Conservation (phyloP, 2,888 invertebrate genomes). For the Epistrophe grossulariae region DNA sequence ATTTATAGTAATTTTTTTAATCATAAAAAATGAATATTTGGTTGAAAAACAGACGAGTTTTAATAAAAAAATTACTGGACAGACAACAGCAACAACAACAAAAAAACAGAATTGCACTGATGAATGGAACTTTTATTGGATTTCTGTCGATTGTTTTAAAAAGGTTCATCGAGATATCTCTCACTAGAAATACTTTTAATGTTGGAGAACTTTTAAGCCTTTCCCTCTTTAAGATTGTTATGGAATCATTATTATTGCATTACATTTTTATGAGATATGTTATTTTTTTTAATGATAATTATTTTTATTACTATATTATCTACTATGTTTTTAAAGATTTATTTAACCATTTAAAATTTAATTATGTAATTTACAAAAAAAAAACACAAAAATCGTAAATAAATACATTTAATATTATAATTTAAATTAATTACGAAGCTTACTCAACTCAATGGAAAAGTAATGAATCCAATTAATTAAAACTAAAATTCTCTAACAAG, state of each 20-base stretch:
- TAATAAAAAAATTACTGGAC: constrained; percentile 21
- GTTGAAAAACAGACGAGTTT: constrained; percentile 20
- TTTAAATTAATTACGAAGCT: constrained; percentile 34
- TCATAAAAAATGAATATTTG: constrained; percentile 33
- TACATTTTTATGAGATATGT: constrained; percentile 65
- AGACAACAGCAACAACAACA: background rate
- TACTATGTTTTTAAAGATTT: constrained; percentile 53
- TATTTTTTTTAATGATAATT: constrained; percentile 51
- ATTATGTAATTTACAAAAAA: constrained; percentile 69
- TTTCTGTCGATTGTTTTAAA: constrained; percentile 34
- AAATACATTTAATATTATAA: constrained; percentile 67
- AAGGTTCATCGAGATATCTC: constrained; percentile 30
- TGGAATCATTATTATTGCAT: constrained; percentile 60
- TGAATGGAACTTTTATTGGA: constrained; percentile 49
- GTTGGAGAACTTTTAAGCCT: constrained; percentile 42
- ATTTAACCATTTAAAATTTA: constrained; percentile 64
- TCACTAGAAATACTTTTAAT: background rate
- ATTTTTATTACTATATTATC: constrained; percentile 55
- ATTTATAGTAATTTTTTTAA: background rate
- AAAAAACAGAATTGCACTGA: constrained; percentile 7
- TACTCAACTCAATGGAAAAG: constrained; percentile 11
- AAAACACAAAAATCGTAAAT: constrained; percentile 36
- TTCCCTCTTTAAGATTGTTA: constrained; percentile 35
- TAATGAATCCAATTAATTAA: constrained; percentile 32
- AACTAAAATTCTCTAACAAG: constrained; percentile 10